Base-by-base conservation (phyloP, 2,113 vertebrate species). In the Capreolus pygargus region DNA sequence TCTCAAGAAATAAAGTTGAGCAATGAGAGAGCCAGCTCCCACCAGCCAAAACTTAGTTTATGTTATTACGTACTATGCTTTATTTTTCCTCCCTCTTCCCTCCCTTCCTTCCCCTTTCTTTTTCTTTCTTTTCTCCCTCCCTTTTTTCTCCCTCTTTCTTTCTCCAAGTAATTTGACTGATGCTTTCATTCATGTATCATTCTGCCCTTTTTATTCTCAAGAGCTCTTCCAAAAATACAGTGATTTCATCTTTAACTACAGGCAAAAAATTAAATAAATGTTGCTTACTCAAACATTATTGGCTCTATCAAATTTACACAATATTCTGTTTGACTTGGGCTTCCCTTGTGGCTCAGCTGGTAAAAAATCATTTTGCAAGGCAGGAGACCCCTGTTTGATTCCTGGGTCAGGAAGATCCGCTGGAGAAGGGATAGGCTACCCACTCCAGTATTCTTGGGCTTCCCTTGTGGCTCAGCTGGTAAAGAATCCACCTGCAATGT, bases 291-390 rank as follows among this genome's bases (percentile, higher is more conserved):
- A 61, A 57, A 89, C 7, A 36, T 64, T 8, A 36, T 58, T 89
- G 27, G 17, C 86, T 93, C 36, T 57, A 30, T 67, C 76, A 97
- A 97, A 89, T 58, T 47, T 83, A n/a, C 6, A 28, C 58, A 93
- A 94, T 45, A 39, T 94, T 97, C 74, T 96, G 54, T 98, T 98
- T 98, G 39, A 60, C 27, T 86, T 52, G 67, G 67, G n/a, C 19
- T 39, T 70, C n/a, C n/a, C 67, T 3, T 70, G 67, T 70, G 67
- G n/a, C 67, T 70, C 67, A 70, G 67, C n/a, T 70, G 64, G 17
- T 67, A 67, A 36, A 36, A 17, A 67, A 67, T 36, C 17, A 0
- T 36, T 67, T 33, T 67, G 33, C 64, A n/a, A 21, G 10, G 64
- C 33, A 67, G 33, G 64, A 67, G 17, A 36, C 33, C 33, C 33